Evolutionary conservation across 2,113 vertebrate genomes (phyloP).

Genomic region (Ictalurus punctatus): DNA sequence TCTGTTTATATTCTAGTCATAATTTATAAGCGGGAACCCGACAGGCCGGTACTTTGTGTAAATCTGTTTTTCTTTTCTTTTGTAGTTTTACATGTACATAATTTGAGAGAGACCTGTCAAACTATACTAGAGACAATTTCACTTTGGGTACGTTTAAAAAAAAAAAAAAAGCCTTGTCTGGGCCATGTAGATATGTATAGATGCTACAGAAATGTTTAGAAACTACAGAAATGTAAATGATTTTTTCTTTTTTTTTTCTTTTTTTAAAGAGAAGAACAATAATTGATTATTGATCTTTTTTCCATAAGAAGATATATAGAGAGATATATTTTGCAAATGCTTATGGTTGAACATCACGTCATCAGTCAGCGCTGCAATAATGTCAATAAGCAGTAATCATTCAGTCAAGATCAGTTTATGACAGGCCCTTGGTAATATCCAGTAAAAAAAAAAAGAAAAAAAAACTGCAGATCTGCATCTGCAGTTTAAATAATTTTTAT

Average conservation of each 20-base stretch:
- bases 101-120: constrained; percentile 69
- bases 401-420: constrained; percentile 54
- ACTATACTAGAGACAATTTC: constrained; percentile 67
- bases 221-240: constrained; percentile 72
- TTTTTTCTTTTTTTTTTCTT: constrained; percentile 51
- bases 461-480: not conserved
- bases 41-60: constrained; percentile 84
- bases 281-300: constrained; percentile 15
- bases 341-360: constrained; percentile 66
- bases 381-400: constrained; percentile 69
- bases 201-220: constrained; percentile 61
- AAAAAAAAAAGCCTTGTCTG: constrained; percentile 87
- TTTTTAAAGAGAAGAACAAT: constrained; percentile 72
- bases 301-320: constrained; percentile 47
- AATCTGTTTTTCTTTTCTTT: constrained; percentile 68
- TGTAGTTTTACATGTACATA: constrained; percentile 79
- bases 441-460: not conserved
- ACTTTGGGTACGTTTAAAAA: constrained; percentile 63
- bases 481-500: not conserved
- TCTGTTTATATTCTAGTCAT: constrained; percentile 91
- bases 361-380: constrained; percentile 73
- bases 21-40: constrained; percentile 90
- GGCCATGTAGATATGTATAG: constrained; percentile 77
- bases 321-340: constrained; percentile 72
- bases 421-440: not conserved